Evolutionary conservation across 2,113 vertebrate genomes (phyloP), one percentile per base, ranked within the genome.

Genomic region (Chlamydotis undulata): DNA sequence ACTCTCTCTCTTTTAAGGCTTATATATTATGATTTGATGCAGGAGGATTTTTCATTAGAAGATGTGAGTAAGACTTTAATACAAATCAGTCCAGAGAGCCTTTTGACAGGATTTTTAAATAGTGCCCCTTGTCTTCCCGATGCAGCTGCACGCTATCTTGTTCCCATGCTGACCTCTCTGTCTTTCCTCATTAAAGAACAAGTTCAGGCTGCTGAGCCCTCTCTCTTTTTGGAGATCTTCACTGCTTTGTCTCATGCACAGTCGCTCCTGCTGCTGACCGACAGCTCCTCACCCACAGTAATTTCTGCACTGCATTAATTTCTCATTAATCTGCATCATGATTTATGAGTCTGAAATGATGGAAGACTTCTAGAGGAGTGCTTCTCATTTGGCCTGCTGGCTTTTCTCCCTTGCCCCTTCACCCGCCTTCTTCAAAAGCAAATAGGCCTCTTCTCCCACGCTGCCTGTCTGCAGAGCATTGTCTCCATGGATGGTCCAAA

Each of bases 301-400:
- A 96, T 95, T 96, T 95, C 95, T 94, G 68, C 87, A 89, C 93
- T 77, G 92, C 87, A 96, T 96, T 97, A 94, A 97, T 97, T 95
- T 89, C 93, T 94, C 94, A 96, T 96, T 96, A 96, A 96, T 97
- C 85, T 95, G 65, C 82, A 73, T 78, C 67, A 53, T 94, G 93
- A 96, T 95, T 95, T 95, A 94, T 95, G 91, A 92, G 75, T 70
- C 91, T 90, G 92, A 95, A 96, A 92, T 95, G 94, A 93, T 75
- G 67, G 87, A 92, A 96, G 82, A 55, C 79, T 93, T 96, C 94
- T 86, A 83, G 79, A 91, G 77, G 56, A 94, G 52, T 3, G 5
- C 18, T 80, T 70, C 85, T 90, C 82, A 85, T 76, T 90, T 94
- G 87, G 43, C 73, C 85, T 92, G 24, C 73, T 82, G 93, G 47